Base-by-base conservation (phyloP, 2,797 vertebrate genomes). In the Myioborus melanocephalus region DNA sequence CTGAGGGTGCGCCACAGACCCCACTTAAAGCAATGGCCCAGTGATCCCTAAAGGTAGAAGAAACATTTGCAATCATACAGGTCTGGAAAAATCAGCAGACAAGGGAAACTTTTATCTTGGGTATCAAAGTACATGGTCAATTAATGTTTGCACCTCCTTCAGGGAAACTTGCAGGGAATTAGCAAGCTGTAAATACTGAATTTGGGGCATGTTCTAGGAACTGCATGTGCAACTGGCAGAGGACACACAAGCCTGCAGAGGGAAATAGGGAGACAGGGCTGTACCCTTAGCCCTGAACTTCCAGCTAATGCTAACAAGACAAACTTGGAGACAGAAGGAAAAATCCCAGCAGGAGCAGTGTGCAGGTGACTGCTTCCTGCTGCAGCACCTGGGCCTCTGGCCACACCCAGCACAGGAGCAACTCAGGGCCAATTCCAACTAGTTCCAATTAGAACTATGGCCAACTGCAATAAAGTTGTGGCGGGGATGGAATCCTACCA, bases 331-430 rank as follows among this genome's bases (percentile, higher is more conserved):
- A 50, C 12, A 34, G 63, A 0, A 1, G 22, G 68, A 76, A 37
- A 90, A 84, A 65, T 72, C 35, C 39, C 47, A 27, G 2, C 0
- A 13, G 49, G 41, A 39, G 26, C 39, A n/a, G 10, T 39, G 43
- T 20, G 30, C n/a, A 5, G 0, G 10, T 4, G 22, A 53, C 6
- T 4, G 43, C 18, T 81, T 90, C 77, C 86, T 82, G 46, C 65
- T 75, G 65, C 63, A 34, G 56, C 0, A 0, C 0, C 47, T 47
- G 47, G 32, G 52, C 34, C 73, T 60, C 24, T 2, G 1, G 44
- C 44, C 7, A 2, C 32, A 23, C 14, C 2, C 2, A 5, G 0
- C 43, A 9, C 1, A 1, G 52, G 53, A 18, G 14, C 2, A 6
- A 21, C 46, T 50, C 3, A 39, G 10, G 41, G 37, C 30, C 46